Evolutionary conservation across 2,797 vertebrate genomes (phyloP).

Genomic region (Momotus momota): DNA sequence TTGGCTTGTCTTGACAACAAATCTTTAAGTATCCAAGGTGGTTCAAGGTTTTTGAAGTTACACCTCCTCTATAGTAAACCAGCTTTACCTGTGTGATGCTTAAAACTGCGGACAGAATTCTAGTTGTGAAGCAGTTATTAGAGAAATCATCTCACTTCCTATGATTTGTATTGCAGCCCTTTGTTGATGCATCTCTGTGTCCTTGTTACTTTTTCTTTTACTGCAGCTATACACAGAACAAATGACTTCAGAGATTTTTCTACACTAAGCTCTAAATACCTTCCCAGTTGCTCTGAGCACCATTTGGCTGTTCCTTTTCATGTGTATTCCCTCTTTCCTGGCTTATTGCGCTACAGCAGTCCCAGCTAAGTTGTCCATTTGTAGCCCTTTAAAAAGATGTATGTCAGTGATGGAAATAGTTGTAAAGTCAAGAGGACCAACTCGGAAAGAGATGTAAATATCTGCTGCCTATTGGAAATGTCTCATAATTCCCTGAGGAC

Average conservation of each 20-base stretch:
- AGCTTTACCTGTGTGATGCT: not conserved
- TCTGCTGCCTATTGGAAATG: not conserved
- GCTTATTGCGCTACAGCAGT: not conserved
- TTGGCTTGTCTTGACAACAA: not conserved
- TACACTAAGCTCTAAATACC: slow-evolving; percentile 3
- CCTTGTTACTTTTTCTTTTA: slow-evolving; percentile 63
- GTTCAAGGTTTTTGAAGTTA: slow-evolving; percentile 7
- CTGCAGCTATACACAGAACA: slow-evolving; percentile 32
- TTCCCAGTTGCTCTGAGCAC: not conserved
- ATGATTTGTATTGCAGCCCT: slow-evolving; percentile 60
- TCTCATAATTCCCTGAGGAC: not conserved
- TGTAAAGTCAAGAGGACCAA: not conserved
- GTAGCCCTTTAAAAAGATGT: not conserved
- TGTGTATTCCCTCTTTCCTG: not conserved
- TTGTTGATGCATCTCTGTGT: slow-evolving; percentile 58
- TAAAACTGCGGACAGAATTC: not conserved
- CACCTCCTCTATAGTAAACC: not conserved
- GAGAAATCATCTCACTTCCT: slow-evolving; percentile 35
- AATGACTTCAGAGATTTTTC: slow-evolving; percentile 49
- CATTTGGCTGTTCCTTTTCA: not conserved
- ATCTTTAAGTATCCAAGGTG: not conserved
- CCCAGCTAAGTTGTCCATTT: not conserved
- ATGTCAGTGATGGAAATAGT: not conserved
- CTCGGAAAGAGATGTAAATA: not conserved
- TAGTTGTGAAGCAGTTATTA: slow-evolving; percentile 8